Evolutionary conservation across 2,113 vertebrate species (phyloP), one percentile per base, ranked within the genome.

Genomic region (Xiphophorus couchianus): DNA sequence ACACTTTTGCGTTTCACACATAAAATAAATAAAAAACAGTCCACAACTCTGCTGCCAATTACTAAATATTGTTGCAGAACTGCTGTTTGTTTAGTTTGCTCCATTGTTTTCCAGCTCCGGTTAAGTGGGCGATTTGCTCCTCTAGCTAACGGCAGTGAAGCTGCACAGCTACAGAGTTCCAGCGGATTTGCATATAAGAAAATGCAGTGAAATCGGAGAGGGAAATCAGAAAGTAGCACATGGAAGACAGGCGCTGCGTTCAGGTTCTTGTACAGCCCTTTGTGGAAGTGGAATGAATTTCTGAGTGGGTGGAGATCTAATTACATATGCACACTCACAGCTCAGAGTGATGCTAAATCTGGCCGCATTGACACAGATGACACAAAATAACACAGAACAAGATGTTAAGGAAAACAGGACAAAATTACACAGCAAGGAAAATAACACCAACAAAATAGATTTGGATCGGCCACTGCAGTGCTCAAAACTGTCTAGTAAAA

Each of bases 221-320:
- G 48, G 68, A 44, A 54, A 67, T 44, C 65, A 71, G 66, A 77
- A 84, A 87, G 82, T 80, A 84, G 85, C 81, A 62, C 86, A 91
- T 61, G 64, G 89, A 91, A 77, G 77, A 91, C 85, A 90, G 84
- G 86, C 79, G 74, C 83, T 25, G 51, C 72, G 84, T 83, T 90
- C 88, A 91, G 90, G 92, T 92, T 91, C 86, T 91, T 90, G 89
- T 90, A 72, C 69, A 91, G 82, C 86, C 85, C 84, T 93, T 93
- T 93, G 92, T 91, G 89, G 88, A 92, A 93, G 93, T 93, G 89
- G 92, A 94, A 94, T 92, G 89, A 93, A 95, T 94, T 93, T 93
- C 85, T 90, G 93, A 95, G 94, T 94, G 92, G 94, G 94, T 71
- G 93, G 92, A 91, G 92, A 95, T 93, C 93, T 94, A 94, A 94